Conservation (phyloP, 64 coral and sea anemone species). For the Catalaphyllia jardinei region DNA sequence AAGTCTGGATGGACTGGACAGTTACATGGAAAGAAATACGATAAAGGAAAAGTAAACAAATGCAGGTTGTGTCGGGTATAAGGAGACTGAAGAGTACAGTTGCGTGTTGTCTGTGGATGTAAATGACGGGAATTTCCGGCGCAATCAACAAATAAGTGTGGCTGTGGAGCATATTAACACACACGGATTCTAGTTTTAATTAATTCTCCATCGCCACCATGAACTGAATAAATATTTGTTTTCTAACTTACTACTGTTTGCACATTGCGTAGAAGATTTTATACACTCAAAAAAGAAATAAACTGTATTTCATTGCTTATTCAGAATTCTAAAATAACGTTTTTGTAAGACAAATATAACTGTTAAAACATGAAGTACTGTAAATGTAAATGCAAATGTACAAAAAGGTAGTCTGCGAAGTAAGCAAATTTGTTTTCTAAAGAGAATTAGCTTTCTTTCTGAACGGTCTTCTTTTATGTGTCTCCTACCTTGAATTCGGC, state of each 20-base stretch:
- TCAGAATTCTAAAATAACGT: neutral
- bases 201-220: neutral
- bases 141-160: neutral
- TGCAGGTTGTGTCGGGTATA: neutral
- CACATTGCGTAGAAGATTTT: neutral
- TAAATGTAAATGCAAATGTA: neutral
- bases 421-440: neutral
- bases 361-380: neutral
- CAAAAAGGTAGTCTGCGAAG: neutral
- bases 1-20: neutral
- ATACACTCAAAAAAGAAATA: neutral
- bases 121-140: constrained; percentile 26
- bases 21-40: neutral
- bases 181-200: neutral
- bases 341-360: neutral
- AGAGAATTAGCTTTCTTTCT: neutral
- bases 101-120: neutral
- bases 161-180: constrained; percentile 1
- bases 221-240: neutral
- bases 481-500: neutral
- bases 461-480: no score
- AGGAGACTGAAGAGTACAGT: neutral
- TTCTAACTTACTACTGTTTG: neutral
- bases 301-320: neutral
- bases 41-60: neutral